A percentile compares a stretch with the other conserved stretches of the same genome.
These are phyloP conservation scores for Balaeniceps rex DNA, from an alignment of 2,113 vertebrate genomes.

Conservation along the genomic window DNA sequence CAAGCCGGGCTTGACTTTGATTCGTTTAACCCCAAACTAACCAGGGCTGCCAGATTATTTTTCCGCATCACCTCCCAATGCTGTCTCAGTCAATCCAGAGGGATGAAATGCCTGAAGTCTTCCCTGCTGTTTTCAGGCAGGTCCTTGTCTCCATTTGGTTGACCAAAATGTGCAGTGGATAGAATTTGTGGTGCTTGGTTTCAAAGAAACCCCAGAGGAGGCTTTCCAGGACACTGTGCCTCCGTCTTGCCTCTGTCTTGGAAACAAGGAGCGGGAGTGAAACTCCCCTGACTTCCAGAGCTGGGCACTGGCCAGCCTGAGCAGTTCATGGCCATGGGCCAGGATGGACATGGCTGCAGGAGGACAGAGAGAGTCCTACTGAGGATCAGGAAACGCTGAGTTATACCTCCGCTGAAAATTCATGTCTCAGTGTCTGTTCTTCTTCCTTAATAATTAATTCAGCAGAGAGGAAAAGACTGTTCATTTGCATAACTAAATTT, in stretches of 20 bases:
- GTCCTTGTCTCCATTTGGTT: background rate
- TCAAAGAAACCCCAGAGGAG: background rate
- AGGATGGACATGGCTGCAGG: background rate
- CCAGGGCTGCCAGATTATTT: background rate
- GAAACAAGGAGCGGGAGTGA: background rate
- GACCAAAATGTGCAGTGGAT: background rate
- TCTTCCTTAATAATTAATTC: slow-evolving; percentile 47
- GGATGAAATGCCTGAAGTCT: background rate
- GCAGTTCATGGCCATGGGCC: accelerated
- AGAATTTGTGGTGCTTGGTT: background rate
- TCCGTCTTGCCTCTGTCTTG: accelerated
- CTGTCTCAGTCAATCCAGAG: background rate
- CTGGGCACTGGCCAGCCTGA: background rate
- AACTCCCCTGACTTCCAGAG: background rate
- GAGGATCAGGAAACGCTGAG: background rate
- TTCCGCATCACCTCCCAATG: background rate
- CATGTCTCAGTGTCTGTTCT: background rate
- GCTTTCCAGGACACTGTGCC: background rate
- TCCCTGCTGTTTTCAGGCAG: background rate
- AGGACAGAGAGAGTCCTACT: background rate
- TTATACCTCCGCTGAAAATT: background rate
- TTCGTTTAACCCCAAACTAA: slow-evolving; percentile 54
- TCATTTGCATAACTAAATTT: slow-evolving; percentile 54
- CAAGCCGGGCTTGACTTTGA: background rate
- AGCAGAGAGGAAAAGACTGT: background rate